Base-by-base conservation (phyloP, 1,140 invertebrate genomes). In the Lutraria rhynchaena region DNA sequence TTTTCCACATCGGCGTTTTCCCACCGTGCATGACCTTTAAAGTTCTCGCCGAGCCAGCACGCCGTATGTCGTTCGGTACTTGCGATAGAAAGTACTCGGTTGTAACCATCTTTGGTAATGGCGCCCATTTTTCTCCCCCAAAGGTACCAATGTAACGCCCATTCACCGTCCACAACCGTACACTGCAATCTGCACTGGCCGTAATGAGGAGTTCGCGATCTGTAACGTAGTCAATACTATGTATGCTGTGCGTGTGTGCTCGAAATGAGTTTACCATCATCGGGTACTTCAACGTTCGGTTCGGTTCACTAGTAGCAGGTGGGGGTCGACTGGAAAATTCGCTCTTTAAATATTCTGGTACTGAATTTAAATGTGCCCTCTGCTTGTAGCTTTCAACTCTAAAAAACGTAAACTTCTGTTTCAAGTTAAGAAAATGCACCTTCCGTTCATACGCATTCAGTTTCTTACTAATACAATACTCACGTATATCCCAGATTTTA, bases 101-200 rank as follows among this genome's bases (percentile, higher is more conserved):
- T 0, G 77, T 61, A 19, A 78, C 78, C 31, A 69, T 57, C 58
- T 69, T 81, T 19, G 53, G 74, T 0, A 87, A 33, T 24, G 74
- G 67, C 7, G 31, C 41, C 87, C 87, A 88, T 29, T 22, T 82
- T 63, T 86, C 83, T 15, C 86, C 87, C 44, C 78, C 78, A 13
- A 88, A 88, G 9, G 86, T 87, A 33, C 87, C 87, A 24, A 88
- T 88, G 82, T 86, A 88, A 46, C 67, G 61, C 0, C 87, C 87
- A 77, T 70, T 75, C 15, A 87, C 19, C 3, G 87, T 85, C 87
- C 87, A 88, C 29, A 88, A 13, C 17, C 85, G 53, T 19, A 95
- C 94, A 49, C 94, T 95, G 87, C 94, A 94, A 91, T 96, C 96
- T 77, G 93, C 93, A 84, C 95, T 96, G n/a, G 94, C 94, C 53